Base-by-base conservation (phyloP, 2,888 invertebrate species). In the Sipha maydis region DNA sequence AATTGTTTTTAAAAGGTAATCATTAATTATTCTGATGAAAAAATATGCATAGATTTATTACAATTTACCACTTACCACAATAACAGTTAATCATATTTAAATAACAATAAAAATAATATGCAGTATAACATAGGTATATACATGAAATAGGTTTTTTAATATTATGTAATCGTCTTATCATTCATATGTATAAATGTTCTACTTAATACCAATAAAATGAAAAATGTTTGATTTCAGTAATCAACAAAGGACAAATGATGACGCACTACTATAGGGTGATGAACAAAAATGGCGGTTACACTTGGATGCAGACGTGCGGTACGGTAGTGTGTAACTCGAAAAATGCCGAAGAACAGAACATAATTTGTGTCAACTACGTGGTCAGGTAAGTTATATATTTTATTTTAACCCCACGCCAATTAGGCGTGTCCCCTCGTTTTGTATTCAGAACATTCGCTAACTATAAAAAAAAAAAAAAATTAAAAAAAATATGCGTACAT, bases 241-340 rank as follows among this genome's bases (percentile, higher is more conserved):
- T 98, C 91, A 95, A 96, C 93, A 99, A 99, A 92, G 98, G 99
- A 28, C 99, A 99, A 93, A 98, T 98, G 89, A 93, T 98, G 92
- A 98, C 98, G 28, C 97, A 97, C 92, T 99, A 98, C 93, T 98
- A 97, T 93, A 95, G 98, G 91, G 93, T 99, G 91, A 97, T 99
- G 96, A 98, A 98, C 93, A 98, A 98, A 92, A 96, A 95, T 90
- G 98, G 98, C 11, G 99, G 99, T 67, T 99, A 96, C 93, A 97
- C 98, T 85, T 99, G 98, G 98, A 93, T 99, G 91, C 98, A 98
- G 93, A 98, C 97, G 0, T 99, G 98, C 92, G 98, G 98, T 89
- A 99, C 98, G 0, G 97, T 98, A 76, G 97, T 99, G 89, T 98
- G 97, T 93, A 98, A 96, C 91, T 96, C 97, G 85, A 99, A 98